phyloP scores from a whole-genome alignment of 2,113 vertebrate species.

The Rhadina sibilatrix region DNA sequence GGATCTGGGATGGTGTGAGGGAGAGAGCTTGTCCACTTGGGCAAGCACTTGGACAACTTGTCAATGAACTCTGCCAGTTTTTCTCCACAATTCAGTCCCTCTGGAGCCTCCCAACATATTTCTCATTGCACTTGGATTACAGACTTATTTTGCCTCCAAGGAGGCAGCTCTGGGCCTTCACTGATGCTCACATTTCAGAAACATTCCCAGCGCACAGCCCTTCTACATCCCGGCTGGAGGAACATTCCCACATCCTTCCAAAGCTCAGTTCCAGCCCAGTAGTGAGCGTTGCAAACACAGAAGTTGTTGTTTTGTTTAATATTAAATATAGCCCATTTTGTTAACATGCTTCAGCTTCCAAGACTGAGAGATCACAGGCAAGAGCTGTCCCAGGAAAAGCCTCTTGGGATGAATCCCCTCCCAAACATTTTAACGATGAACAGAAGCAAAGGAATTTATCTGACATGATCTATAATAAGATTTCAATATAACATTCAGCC shows the following conservation, averaged over 20 bases:
- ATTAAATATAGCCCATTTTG: slow-evolving; percentile 39
- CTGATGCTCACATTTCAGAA: background rate
- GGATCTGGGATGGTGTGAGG: background rate
- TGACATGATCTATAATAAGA: slow-evolving; percentile 59
- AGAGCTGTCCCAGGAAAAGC: slow-evolving; percentile 41
- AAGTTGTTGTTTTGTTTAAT: slow-evolving; percentile 26
- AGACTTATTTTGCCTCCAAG: background rate
- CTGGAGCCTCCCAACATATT: background rate
- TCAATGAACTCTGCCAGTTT: background rate
- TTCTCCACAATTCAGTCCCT: background rate
- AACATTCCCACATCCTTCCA: background rate
- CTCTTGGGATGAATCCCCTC: slow-evolving; percentile 50
- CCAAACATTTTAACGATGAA: slow-evolving; percentile 38
- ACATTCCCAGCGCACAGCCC: background rate
- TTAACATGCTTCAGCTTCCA: slow-evolving; percentile 54
- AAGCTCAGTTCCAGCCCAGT: background rate
- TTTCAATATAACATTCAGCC: slow-evolving; percentile 60
- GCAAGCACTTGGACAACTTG: background rate
- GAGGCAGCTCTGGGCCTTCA: background rate
- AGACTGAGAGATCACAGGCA: slow-evolving; percentile 49
- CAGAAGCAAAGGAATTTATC: slow-evolving; percentile 57
- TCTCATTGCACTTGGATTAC: slow-evolving; percentile 20
- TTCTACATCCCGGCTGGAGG: background rate
- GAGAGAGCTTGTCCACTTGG: background rate
- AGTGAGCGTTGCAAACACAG: background rate